A percentile compares a stretch with the other conserved stretches of the same genome.
Conservation (phyloP, 1,140 invertebrate genomes). For the Diachasmimorpha longicaudata region DNA sequence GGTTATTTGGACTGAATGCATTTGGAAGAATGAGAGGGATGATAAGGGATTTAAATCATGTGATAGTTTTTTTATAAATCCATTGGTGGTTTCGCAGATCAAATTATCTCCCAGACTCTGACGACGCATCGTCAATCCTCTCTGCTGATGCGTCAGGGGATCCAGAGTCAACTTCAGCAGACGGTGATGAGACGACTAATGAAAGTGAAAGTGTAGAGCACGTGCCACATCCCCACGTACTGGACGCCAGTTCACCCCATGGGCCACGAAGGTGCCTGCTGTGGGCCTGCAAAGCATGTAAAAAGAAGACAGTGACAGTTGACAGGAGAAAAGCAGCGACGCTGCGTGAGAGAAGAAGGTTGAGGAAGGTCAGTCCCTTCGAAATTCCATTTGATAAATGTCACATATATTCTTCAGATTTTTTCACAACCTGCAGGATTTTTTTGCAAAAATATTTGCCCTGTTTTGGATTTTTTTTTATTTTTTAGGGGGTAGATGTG, state of each 20-base stretch:
- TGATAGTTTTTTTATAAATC: too few relatives aligned
- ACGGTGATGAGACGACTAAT: constrained; percentile 49
- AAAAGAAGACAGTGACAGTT: constrained; percentile 91
- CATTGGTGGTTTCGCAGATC: constrained; percentile 30
- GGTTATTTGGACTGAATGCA: too few relatives aligned
- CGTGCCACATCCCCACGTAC: constrained; percentile 55
- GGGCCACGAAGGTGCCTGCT: constrained; percentile 80
- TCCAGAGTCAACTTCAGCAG: constrained; percentile 50
- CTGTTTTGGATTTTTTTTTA: neutral
- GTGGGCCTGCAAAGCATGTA: constrained; percentile 97
- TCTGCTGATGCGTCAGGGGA: constrained; percentile 55
- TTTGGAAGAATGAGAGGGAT: too few relatives aligned
- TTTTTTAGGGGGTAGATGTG: too few relatives aligned
- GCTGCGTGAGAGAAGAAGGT: constrained; percentile 86
- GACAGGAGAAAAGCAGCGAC: constrained; percentile 97
- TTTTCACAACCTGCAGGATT: too few relatives aligned
- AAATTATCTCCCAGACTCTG: constrained; percentile 53
- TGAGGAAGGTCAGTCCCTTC: constrained; percentile 76
- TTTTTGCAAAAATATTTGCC: neutral
- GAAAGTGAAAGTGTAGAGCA: constrained; percentile 50
- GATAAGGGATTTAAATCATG: too few relatives aligned
- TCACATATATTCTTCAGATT: neutral
- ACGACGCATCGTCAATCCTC: constrained; percentile 53
- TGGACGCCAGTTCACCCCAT: constrained; percentile 43
- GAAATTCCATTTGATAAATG: neutral